phyloP scores from a whole-genome alignment of 2,888 invertebrate genomes.

The Tenodera sinensis region DNA sequence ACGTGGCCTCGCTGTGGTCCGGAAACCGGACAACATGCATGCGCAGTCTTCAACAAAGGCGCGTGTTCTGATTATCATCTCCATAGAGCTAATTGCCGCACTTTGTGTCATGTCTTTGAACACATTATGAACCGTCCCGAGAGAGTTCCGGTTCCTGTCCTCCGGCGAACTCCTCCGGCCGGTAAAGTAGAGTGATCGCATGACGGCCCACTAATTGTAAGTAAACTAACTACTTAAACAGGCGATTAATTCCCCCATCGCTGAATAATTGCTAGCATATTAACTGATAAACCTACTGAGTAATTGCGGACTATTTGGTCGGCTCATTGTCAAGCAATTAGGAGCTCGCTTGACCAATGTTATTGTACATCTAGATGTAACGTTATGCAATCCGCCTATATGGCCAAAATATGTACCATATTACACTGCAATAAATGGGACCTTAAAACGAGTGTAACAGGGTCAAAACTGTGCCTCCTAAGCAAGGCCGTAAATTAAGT shows the following conservation, averaged over 20 bases:
- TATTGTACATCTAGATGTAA: not conserved
- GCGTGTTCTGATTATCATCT: not conserved
- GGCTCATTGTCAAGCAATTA: not conserved
- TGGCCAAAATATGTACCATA: too few species aligned
- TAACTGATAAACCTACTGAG: not conserved
- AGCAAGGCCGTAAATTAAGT: too few species aligned
- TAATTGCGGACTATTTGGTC: not conserved
- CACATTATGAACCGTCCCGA: not conserved
- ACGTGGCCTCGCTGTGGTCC: not conserved
- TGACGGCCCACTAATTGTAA: not conserved
- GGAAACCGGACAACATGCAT: not conserved
- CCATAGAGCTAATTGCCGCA: not conserved
- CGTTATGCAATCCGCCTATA: too few species aligned
- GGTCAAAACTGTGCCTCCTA: too few species aligned
- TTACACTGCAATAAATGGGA: too few species aligned
- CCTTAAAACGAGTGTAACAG: too few species aligned
- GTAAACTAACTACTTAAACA: not conserved
- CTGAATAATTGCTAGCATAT: not conserved
- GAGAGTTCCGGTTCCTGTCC: not conserved
- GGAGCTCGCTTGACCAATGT: not conserved
- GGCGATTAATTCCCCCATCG: not conserved
- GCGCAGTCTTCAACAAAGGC: not conserved
- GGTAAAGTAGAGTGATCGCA: not conserved
- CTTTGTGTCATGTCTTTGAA: not conserved
- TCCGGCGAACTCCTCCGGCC: not conserved